These are phyloP conservation scores for Phymatocera aterrima DNA, from an alignment of 2,888 invertebrate species.

Conservation along the genomic window DNA sequence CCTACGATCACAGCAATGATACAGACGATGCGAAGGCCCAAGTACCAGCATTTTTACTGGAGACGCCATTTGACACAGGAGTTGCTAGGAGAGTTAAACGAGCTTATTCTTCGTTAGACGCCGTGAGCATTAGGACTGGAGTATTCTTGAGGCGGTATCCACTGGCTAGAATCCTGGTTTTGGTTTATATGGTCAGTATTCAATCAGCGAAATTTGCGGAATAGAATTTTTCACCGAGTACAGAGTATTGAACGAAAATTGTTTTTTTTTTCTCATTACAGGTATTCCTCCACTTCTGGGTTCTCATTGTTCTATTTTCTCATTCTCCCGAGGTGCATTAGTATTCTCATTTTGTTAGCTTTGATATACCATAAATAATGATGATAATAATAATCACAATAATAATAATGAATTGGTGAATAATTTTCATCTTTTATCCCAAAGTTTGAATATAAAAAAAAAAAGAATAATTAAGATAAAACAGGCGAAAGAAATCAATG, in stretches of 20 bases:
- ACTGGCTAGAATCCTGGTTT: constrained; percentile 87
- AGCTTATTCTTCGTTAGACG: constrained; percentile 86
- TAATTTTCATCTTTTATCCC: constrained; percentile 14
- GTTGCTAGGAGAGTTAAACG: constrained; percentile 86
- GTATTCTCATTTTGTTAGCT: constrained; percentile 46
- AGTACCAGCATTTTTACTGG: constrained; percentile 83
- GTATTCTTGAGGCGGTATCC: constrained; percentile 89
- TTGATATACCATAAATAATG: neutral
- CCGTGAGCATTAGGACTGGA: constrained; percentile 87
- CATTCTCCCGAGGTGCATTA: constrained; percentile 71
- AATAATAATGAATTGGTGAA: constrained; percentile 10
- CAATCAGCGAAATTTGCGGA: too few relatives aligned
- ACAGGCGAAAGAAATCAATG: too few relatives aligned
- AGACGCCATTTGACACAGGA: constrained; percentile 86
- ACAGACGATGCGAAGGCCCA: constrained; percentile 84
- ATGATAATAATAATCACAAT: neutral
- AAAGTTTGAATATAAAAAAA: too few relatives aligned
- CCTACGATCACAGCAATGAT: constrained; percentile 79
- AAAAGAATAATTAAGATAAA: too few relatives aligned
- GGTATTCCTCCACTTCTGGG: constrained; percentile 72
- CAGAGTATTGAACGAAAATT: neutral
- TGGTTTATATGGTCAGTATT: constrained; percentile 86
- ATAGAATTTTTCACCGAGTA: constrained; percentile 13
- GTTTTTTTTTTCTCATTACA: constrained; percentile 50
- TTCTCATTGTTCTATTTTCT: constrained; percentile 68